Base-by-base conservation (phyloP, 1,140 invertebrate species). In the Odontomachus brunneus region DNA sequence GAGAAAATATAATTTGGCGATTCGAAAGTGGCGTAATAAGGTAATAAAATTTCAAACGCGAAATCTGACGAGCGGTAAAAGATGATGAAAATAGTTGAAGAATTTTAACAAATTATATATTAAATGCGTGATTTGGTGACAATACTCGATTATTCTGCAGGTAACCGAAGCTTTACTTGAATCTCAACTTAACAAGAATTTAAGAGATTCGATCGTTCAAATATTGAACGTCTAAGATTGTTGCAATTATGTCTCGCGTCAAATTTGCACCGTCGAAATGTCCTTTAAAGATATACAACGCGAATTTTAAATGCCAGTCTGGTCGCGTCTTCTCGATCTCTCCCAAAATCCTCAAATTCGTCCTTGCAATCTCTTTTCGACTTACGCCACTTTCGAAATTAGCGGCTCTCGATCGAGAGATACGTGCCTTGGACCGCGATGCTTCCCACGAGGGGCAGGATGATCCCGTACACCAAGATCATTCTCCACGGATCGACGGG, bases 381-480 rank as follows among this genome's bases (percentile, higher is more conserved):
- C 4, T 38, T 33, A 44, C 33, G 11, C 9, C 48, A 38, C 48
- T 55, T 55, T 67, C 73, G 26, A 55, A 78, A 53, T 12, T n/a
- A 22, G 9, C 69, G 3, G n/a, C 17, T 66, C 7, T 38, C 22
- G 0, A 26, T 29, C 53, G 5, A 26, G 17, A 69, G 11, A 65
- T 84, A 88, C 89, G 57, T 89, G 90, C 92, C 92, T 88, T 92
- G 90, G 59, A 87, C 89, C 84, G 81, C 86, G 51, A 89, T 72
- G 83, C 90, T 87, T 85, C 84, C 91, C 88, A 90, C 88, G 73
- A 92, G 88, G 87, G 86, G 82, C 71, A 89, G 82, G 65, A 91
- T 89, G 67, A 92, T 88, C 84, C 88, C 81, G 84, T 89, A 82
- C 84, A 82, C 84, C 91, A 89, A 81, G 86, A 90, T 89, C 89